These are phyloP conservation scores for Pocillopora verrucosa DNA, from an alignment of 64 coral and sea anemone species.

Conservation along the genomic window DNA sequence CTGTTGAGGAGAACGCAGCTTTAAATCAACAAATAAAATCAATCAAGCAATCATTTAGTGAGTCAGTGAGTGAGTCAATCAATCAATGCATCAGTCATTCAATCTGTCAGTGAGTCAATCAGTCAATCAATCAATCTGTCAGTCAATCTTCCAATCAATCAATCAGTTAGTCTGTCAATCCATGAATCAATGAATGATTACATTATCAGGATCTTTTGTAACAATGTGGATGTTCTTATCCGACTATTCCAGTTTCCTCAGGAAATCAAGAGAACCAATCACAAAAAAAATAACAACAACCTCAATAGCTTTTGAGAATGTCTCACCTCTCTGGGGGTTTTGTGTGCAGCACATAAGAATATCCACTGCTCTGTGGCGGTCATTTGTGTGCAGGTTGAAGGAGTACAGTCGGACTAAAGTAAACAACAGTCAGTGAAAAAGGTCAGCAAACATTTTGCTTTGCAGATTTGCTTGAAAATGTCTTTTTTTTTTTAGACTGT, in stretches of 20 bases:
- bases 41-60: not conserved
- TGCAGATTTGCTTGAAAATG: not conserved
- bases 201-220: no score
- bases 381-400: constrained; percentile 93
- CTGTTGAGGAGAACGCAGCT: constrained; percentile 31
- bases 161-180: no score
- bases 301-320: not conserved
- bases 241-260: no score
- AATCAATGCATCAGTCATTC: not conserved
- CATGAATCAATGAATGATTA: no score
- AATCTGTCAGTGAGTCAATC: no score
- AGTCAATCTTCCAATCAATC: not conserved
- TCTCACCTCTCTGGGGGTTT: constrained; percentile 94
- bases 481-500: no score
- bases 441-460: not conserved
- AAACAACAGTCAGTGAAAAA: not conserved
- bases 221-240: no score
- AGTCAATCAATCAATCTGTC: no score
- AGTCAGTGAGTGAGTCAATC: no score
- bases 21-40: not conserved
- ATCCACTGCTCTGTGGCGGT: constrained; percentile 99
- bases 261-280: no score
- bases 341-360: constrained; percentile 98
- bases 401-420: constrained; percentile 83
- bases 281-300: no score